A percentile compares a stretch with the other conserved stretches of the same genome.
These are phyloP conservation scores for Epinephelus cyanopodus DNA, from an alignment of 2,113 vertebrate species.

Conservation along the genomic window DNA sequence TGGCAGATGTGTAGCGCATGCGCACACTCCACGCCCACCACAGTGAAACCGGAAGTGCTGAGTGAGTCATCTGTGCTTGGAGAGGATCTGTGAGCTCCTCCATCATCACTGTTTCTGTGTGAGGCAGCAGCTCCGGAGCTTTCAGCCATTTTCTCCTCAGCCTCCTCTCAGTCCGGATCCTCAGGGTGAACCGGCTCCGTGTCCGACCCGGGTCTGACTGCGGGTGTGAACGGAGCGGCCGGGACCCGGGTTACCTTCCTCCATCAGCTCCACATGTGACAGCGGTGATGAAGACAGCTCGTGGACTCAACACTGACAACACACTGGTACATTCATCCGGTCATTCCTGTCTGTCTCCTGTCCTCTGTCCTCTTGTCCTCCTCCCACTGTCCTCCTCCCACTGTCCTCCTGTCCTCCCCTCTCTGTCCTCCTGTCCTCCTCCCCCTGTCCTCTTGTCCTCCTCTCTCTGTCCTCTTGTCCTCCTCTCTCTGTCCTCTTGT, in stretches of 20 bases:
- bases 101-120: constrained; percentile 5
- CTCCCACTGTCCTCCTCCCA: neutral
- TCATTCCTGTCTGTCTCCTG: neutral
- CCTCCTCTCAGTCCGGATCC: too few species aligned
- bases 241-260: neutral
- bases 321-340: constrained; percentile 24
- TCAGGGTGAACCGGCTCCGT: too few species aligned
- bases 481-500: neutral
- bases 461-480: neutral
- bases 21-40: neutral
- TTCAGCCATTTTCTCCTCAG: constrained; percentile 42
- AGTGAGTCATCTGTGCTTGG: neutral
- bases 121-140: constrained; percentile 21
- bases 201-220: too few species aligned
- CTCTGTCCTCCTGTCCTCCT: too few species aligned
- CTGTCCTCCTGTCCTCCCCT: too few species aligned
- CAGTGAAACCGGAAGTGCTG: neutral
- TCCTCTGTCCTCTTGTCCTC: neutral
- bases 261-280: neutral
- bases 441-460: too few species aligned
- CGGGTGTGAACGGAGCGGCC: neutral
- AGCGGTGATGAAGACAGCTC: constrained; percentile 20
- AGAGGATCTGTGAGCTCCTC: constrained; percentile 59
- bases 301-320: neutral
- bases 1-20: constrained; percentile 28